Percentiles rank a stretch among this genome's conserved stretches.
phyloP scores from a whole-genome alignment of 2,797 vertebrate species.

The Cirrhinus mrigala region DNA sequence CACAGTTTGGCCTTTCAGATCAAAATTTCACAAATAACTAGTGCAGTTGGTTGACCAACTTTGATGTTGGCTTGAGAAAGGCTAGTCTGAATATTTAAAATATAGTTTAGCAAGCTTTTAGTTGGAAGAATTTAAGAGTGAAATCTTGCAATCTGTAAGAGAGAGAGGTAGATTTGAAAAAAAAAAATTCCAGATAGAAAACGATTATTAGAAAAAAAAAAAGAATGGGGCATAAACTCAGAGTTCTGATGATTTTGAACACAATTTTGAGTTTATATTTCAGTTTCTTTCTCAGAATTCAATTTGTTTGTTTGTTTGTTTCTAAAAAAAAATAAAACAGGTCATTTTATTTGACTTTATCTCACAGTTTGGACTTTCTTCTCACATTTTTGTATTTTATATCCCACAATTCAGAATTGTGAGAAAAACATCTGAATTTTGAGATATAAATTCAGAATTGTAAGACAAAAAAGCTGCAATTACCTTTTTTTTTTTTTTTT shows the following conservation, averaged over 20 bases:
- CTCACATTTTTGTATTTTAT: neutral
- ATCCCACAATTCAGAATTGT: neutral
- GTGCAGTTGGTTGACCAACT: neutral
- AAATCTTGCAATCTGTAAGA: neutral
- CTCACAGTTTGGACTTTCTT: neutral
- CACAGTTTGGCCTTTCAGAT: too few species aligned
- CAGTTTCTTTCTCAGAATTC: too few species aligned
- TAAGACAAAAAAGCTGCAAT: too few species aligned
- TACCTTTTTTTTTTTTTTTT: too few species aligned
- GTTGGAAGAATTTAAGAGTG: neutral
- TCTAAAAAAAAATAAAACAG: too few species aligned
- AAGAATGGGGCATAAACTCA: too few species aligned
- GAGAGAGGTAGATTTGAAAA: neutral
- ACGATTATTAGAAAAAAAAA: too few species aligned
- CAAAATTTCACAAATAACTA: neutral
- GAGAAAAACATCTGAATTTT: neutral
- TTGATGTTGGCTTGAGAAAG: neutral
- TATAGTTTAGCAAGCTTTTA: neutral
- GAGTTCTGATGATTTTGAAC: too few species aligned
- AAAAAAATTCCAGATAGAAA: neutral
- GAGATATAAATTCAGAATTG: too few species aligned
- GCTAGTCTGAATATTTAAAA: neutral
- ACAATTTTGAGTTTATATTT: too few species aligned
- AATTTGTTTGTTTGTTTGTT: too few species aligned
- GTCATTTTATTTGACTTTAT: too few species aligned